Evolutionary conservation across 2,113 vertebrate species (phyloP), one percentile per base, ranked within the genome.

Genomic region (Chaetorhynchus papuensis): DNA sequence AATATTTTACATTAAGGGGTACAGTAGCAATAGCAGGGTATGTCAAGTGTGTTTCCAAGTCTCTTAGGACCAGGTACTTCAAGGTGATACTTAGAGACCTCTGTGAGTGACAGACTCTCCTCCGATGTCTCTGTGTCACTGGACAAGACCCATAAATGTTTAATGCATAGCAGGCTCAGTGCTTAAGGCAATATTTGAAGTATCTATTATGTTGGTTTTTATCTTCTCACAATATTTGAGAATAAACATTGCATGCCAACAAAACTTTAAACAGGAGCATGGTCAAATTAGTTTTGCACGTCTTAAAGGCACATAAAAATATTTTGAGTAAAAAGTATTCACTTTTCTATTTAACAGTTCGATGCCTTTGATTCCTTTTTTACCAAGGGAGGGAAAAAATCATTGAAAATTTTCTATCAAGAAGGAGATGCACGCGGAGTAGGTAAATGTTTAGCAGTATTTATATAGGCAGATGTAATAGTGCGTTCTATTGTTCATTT

Each of bases 391-490:
- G 98, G 98, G 76, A 92, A 33, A 90, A 98, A 98, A 96, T 89
- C 97, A 11, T 78, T 99, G 97, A 98, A 97, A 90, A 96, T 99
- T 96, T 97, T 99, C 27, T 99, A 98, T 89, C 98, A 99, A 78
- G 98, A 98, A 91, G 97, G 98, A 92, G 96, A 98, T 41, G 76
- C 90, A 49, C 98, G 98, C 89, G 97, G 98, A 89, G 18, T 94
- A 94, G 98, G 98, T 99, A 98, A 97, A 70, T 65, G 31, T 89
- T 71, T 52, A 85, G 12, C n/a, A 47, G 15, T 41, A 35, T 39
- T 64, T 44, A 33, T 72, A 31, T 2, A 50, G 13, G 14, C 8
- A 61, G 13, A 49, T 39, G 5, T 45, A 79, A 26, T 31, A 61
- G 5, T 83, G 28, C 19, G 39, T 90, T 80, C 13, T 81, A 2